phyloP scores from a whole-genome alignment of 2,797 vertebrate genomes.

The Botia almorhae region DNA sequence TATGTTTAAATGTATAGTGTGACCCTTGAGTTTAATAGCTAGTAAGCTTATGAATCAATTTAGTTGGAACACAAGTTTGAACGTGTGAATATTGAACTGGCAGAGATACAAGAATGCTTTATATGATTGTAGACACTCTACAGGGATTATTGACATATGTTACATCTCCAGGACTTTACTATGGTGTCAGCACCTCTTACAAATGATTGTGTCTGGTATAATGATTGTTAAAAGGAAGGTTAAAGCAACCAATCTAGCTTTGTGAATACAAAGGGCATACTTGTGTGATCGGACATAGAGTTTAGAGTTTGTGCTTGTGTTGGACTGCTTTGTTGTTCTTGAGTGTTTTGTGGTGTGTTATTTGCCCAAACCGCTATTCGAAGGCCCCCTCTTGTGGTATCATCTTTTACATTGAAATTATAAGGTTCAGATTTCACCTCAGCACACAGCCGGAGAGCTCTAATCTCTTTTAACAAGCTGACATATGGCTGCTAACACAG shows the following conservation, averaged over 20 bases:
- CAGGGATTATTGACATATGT: constrained; percentile 25
- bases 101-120: constrained; percentile 27
- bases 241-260: constrained; percentile 24
- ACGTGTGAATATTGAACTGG: constrained; percentile 10
- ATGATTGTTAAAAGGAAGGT: neutral
- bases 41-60: neutral
- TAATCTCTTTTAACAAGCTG: constrained; percentile 64
- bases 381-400: constrained; percentile 34
- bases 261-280: constrained; percentile 29
- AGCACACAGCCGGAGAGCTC: constrained; percentile 39
- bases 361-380: constrained; percentile 51
- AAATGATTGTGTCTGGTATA: constrained; percentile 36
- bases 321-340: constrained; percentile 17
- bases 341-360: constrained; percentile 49
- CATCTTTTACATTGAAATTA: constrained; percentile 49
- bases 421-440: constrained; percentile 48
- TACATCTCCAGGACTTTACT: constrained; percentile 26
- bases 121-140: constrained; percentile 20
- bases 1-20: neutral
- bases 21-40: neutral
- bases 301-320: constrained; percentile 22
- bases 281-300: neutral
- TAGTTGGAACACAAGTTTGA: neutral
- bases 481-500: constrained; percentile 60
- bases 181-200: constrained; percentile 43